Evolutionary conservation across 2,888 invertebrate species (phyloP).

Genomic region (Unio delphinus): DNA sequence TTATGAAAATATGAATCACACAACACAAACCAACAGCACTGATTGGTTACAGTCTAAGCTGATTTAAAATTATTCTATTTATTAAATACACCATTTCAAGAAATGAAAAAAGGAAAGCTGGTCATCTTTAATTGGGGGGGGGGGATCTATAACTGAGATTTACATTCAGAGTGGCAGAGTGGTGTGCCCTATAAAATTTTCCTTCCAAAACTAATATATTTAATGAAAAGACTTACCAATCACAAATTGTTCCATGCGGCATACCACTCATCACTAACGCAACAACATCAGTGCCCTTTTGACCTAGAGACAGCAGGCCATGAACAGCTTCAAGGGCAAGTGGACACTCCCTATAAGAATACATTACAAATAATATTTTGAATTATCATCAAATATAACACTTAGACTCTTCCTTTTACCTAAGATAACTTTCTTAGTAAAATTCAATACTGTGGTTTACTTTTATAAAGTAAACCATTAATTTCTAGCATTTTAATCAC

Average conservation of each 20-base stretch:
- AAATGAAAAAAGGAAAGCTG: too few relatives aligned
- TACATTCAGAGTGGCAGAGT: too few relatives aligned
- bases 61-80: too few relatives aligned
- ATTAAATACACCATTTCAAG: too few relatives aligned
- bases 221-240: conserved; percentile 71
- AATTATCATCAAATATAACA: background rate
- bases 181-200: too few relatives aligned
- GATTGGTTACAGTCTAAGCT: too few relatives aligned
- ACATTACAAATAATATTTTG: background rate
- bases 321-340: conserved; percentile 84
- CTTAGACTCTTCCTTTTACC: too few relatives aligned
- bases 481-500: background rate
- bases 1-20: too few relatives aligned
- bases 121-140: too few relatives aligned
- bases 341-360: conserved; percentile 77
- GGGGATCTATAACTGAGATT: too few relatives aligned
- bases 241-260: conserved; percentile 70
- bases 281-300: conserved; percentile 83
- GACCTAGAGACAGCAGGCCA: conserved; percentile 81
- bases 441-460: background rate
- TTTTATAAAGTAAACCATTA: background rate
- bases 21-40: too few relatives aligned
- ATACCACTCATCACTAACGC: conserved; percentile 79
- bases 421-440: background rate
- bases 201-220: too few relatives aligned